phyloP scores from a whole-genome alignment of 2,888 invertebrate genomes.

The Amblyjoppa fuscipennis region DNA sequence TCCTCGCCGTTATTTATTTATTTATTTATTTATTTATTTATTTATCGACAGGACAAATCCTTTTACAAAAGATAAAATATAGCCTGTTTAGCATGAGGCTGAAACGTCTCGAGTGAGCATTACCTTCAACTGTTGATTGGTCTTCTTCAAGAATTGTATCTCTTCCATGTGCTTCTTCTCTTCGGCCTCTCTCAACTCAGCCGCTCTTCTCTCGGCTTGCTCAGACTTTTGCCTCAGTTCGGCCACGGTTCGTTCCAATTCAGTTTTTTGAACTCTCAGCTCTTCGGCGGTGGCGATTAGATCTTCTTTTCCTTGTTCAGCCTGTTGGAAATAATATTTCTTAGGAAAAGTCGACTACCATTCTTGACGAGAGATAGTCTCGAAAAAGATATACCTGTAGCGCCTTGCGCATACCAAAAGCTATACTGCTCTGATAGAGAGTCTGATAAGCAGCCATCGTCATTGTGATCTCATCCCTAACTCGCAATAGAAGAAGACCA shows the following conservation, averaged over 20 bases:
- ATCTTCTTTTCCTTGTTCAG: slow-evolving; percentile 95
- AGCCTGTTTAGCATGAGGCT: background rate
- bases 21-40: no score
- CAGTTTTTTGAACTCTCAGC: slow-evolving; percentile 89
- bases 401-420: slow-evolving; percentile 99
- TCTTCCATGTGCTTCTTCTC: slow-evolving; percentile 97
- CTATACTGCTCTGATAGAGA: slow-evolving; percentile 98
- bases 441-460: slow-evolving; percentile 99
- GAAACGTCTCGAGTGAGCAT: background rate
- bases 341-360: background rate
- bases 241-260: slow-evolving; percentile 86
- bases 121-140: slow-evolving; percentile 97
- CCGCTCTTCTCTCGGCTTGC: slow-evolving; percentile 92
- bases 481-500: slow-evolving; percentile 95
- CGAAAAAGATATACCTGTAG: slow-evolving; percentile 88
- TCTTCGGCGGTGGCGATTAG: slow-evolving; percentile 91
- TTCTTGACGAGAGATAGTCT: background rate
- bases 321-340: slow-evolving; percentile 83
- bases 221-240: slow-evolving; percentile 91
- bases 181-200: slow-evolving; percentile 94
- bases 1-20: background rate
- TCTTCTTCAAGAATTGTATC: slow-evolving; percentile 95
- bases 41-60: no score
- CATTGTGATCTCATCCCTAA: slow-evolving; percentile 98
- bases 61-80: no score